Evolutionary conservation across 1,140 invertebrate genomes (phyloP).

Genomic region (Danaus melanippus): DNA sequence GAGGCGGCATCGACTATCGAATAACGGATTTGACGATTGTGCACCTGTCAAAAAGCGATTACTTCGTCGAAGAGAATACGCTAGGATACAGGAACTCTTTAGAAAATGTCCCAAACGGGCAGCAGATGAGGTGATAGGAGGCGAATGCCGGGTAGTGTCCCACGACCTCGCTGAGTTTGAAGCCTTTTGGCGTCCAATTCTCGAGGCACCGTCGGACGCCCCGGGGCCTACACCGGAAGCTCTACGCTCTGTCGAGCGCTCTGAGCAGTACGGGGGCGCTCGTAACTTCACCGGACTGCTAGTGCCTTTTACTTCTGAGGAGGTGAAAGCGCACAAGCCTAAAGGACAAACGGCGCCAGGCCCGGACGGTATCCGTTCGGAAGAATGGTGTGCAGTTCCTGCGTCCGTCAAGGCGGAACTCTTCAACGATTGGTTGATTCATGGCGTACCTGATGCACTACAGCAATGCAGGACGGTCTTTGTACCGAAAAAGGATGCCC

Average conservation of each 20-base stretch:
- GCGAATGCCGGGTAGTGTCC: constrained; percentile 3
- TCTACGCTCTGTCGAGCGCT: constrained; percentile 7
- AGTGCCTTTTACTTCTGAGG: constrained; percentile 22
- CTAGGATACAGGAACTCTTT: constrained; percentile 26
- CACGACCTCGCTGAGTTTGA: constrained; percentile 28
- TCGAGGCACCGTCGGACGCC: constrained; percentile 25
- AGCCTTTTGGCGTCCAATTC: constrained; percentile 32
- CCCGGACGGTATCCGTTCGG: constrained; percentile 28
- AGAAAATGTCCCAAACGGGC: constrained; percentile 14
- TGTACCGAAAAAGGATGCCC: constrained; percentile 29
- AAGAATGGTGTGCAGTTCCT: constrained; percentile 23
- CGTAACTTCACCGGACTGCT: constrained; percentile 17
- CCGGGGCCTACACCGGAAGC: constrained; percentile 22
- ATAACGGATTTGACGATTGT: not conserved
- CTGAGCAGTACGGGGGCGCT: constrained; percentile 12
- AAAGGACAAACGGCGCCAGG: constrained; percentile 20
- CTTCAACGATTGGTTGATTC: constrained; percentile 24
- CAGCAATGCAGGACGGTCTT: constrained; percentile 29
- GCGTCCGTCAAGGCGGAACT: constrained; percentile 18
- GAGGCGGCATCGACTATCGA: constrained; percentile 9
- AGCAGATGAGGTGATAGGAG: not conserved
- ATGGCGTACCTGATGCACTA: constrained; percentile 21
- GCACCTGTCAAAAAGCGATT: constrained; percentile 1
- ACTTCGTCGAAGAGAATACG: constrained; percentile 25
- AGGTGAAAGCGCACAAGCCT: constrained; percentile 18